Evolutionary conservation across 2,797 vertebrate genomes (phyloP), one percentile per base, ranked within the genome.

Genomic region (Phataginus tricuspis): DNA sequence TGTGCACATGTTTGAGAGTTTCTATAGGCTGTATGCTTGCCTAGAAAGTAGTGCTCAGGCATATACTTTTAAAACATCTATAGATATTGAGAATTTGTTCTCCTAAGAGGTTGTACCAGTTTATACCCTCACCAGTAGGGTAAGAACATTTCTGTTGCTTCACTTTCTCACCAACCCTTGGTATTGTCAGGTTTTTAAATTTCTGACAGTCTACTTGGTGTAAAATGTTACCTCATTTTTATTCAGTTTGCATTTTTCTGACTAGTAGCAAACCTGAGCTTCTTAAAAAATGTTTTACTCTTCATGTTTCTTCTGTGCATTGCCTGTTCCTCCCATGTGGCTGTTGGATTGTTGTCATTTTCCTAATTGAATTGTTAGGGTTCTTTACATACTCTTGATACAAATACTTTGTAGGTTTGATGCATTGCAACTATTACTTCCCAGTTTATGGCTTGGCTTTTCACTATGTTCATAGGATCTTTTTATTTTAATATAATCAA

Each of bases 201-300:
- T 61, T 87, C 64, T 80, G 59, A 91, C 45, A 51, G 12, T 91
- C 69, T 93, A 37, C 31, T 83, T 74, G 37, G 23, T 75, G 13
- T 51, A 87, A 83, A 95, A 95, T 37, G 8, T 80, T 95, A 91
- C n/a, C 15, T 69, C 55, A 78, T 31, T 91, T 53, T 55, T 23
- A 64, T 75, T 86, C 59, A 37, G 19, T 69, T 85, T 42, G 15
- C 37, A 57, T 88, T 84, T 91, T 12, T 74, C n/a, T 75, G 51
- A 79, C 83, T 19, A 78, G 27, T 69, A 29, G 14, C 23, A 91
- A 79, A 68, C 75, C 27, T 9, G 34, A 80, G 42, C 19, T 96
- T 83, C 51, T 83, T 77, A 2, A 71, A 90, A 91, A 79, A 80
- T 39, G 7, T 25, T 93, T 94, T 64, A 27, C 12, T 13, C 75